Evolutionary conservation across 2,888 invertebrate species (phyloP).

Genomic region (Lepidocyrtinus sp.): DNA sequence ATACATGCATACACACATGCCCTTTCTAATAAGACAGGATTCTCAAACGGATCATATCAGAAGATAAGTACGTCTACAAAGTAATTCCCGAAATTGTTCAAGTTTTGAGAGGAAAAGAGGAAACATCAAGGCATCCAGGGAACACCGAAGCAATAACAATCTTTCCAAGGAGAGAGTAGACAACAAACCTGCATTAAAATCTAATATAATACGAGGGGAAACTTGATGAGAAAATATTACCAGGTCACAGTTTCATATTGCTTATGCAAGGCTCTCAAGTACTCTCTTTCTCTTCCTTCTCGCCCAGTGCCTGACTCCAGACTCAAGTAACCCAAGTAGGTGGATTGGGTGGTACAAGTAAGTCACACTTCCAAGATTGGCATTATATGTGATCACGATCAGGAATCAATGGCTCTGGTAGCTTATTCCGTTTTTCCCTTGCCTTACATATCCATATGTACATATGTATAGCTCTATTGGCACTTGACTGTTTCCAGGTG

Average conservation of each 20-base stretch:
- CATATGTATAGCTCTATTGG: too few relatives aligned
- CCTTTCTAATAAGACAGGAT: too few relatives aligned
- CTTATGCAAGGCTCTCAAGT: too few relatives aligned
- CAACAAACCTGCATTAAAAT: conserved; percentile 54
- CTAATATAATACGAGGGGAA: conserved; percentile 28
- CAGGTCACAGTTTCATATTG: too few relatives aligned
- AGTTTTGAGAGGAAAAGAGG: neutral
- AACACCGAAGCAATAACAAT: too few relatives aligned
- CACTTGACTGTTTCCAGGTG: too few relatives aligned
- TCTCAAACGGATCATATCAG: too few relatives aligned
- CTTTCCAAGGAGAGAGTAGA: conserved; percentile 28
- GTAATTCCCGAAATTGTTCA: conserved; percentile 8
- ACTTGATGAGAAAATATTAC: conserved; percentile 21
- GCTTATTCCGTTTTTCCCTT: neutral
- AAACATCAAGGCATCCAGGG: neutral
- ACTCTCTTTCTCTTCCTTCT: neutral
- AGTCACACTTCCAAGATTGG: neutral
- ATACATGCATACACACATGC: too few relatives aligned
- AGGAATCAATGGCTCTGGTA: neutral
- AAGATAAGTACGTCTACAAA: conserved; percentile 5
- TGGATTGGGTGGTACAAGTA: neutral
- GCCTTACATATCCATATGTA: too few relatives aligned
- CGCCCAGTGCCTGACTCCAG: neutral
- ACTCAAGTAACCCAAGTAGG: conserved; percentile 1
- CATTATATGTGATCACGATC: conserved; percentile 13